A percentile compares a stretch with the other conserved stretches of the same genome.
These are phyloP conservation scores for Reinhardtius hippoglossoides DNA, from an alignment of 2,113 vertebrate genomes.

Conservation along the genomic window DNA sequence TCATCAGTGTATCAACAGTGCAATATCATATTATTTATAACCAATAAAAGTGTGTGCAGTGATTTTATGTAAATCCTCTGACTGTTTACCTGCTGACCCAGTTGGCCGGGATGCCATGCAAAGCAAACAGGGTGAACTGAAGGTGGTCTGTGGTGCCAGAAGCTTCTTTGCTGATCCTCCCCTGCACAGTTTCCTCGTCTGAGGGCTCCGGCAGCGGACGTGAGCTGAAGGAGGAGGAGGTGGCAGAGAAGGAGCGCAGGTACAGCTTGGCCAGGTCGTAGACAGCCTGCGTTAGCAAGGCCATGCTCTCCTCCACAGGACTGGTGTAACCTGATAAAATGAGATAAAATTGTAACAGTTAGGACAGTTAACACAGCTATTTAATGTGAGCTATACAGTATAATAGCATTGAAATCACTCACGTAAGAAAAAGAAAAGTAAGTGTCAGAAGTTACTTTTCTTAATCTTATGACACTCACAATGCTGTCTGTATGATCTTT, in stretches of 20 bases:
- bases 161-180: constrained; percentile 84
- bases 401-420: no score
- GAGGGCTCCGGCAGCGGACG: constrained; percentile 43
- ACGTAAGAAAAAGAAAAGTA: no score
- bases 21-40: no score
- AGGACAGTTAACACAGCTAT: neutral
- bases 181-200: constrained; percentile 43
- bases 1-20: neutral
- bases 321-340: constrained; percentile 67
- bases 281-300: constrained; percentile 87
- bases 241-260: constrained; percentile 82
- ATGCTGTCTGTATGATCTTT: neutral
- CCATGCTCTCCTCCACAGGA: constrained; percentile 86
- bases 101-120: constrained; percentile 89
- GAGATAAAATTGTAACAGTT: neutral
- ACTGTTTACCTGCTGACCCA: constrained; percentile 92
- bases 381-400: neutral
- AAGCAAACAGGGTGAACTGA: constrained; percentile 93
- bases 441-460: no score
- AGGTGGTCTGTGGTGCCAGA: constrained; percentile 91
- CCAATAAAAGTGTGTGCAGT: neutral
- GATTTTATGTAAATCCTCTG: neutral
- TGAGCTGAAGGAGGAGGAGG: constrained; percentile 54
- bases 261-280: constrained; percentile 90
- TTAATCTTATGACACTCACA: neutral